phyloP scores from a whole-genome alignment of 2,113 vertebrate genomes.

The Delphinus delphis region DNA sequence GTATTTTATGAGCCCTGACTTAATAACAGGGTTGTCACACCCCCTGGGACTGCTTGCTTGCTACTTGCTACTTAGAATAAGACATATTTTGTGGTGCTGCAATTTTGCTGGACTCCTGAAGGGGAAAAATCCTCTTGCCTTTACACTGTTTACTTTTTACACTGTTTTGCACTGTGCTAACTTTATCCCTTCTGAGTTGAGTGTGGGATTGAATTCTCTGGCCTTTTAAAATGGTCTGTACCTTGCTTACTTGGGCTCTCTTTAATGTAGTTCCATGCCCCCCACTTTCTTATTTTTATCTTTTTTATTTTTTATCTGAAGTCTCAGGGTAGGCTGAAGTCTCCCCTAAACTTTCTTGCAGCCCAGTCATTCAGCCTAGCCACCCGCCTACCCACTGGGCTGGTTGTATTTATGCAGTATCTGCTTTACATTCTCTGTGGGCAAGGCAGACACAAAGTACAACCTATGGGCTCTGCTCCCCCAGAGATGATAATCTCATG shows the following conservation, averaged over 20 bases:
- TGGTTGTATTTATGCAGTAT: not conserved
- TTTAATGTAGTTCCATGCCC: not conserved
- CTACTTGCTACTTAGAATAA: not conserved
- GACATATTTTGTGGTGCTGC: not conserved
- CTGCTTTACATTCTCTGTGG: not conserved
- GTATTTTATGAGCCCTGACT: not conserved
- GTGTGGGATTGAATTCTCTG: not conserved
- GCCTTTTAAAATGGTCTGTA: not conserved
- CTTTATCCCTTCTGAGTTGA: not conserved
- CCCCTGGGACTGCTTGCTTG: not conserved
- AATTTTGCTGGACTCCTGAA: not conserved
- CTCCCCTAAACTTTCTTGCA: not conserved
- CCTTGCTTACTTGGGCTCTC: not conserved
- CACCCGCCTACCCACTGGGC: fast-evolving
- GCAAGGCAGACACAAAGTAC: not conserved
- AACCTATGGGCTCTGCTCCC: not conserved
- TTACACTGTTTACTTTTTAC: not conserved
- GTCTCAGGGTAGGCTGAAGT: not conserved
- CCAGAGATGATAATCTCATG: not conserved
- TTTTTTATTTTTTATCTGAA: not conserved
- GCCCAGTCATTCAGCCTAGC: not conserved
- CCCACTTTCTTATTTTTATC: not conserved
- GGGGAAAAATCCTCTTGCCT: not conserved
- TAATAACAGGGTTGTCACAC: not conserved
- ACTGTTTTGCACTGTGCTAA: not conserved